These are phyloP conservation scores for Chrysoperla carnea DNA, from an alignment of 1,140 invertebrate genomes.

Conservation along the genomic window DNA sequence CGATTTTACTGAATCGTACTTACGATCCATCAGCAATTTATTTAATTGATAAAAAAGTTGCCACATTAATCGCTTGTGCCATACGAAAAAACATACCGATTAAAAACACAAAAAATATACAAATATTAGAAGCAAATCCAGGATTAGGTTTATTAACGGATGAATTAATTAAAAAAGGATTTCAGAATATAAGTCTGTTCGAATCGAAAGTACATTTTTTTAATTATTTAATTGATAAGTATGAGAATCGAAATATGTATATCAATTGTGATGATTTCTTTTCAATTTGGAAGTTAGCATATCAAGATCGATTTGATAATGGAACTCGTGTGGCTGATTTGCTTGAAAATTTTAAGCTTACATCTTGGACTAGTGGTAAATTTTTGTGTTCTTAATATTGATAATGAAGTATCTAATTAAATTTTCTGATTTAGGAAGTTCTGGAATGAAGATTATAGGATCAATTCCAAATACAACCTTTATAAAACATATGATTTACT, in stretches of 20 bases:
- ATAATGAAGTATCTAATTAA: not conserved
- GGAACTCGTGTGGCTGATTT: not conserved
- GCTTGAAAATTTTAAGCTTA: not conserved
- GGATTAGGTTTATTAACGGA: not conserved
- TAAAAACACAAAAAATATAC: not conserved
- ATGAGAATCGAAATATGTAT: not conserved
- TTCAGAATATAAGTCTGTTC: not conserved
- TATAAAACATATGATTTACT: not conserved
- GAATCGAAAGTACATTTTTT: not conserved
- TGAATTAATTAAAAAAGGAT: not conserved
- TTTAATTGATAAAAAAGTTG: too few species aligned
- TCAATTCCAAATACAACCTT: not conserved
- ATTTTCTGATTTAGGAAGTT: not conserved
- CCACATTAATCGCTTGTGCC: too few species aligned
- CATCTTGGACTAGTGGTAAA: not conserved
- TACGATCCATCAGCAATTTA: too few species aligned
- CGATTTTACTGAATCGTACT: too few species aligned
- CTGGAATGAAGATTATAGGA: not conserved
- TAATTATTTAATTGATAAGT: not conserved
- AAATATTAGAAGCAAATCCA: not conserved
- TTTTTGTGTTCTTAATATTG: not conserved
- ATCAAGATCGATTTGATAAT: constrained; percentile 1
- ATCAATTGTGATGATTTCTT: not conserved
- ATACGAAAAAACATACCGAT: too few species aligned
- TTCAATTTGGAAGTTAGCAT: constrained; percentile 1